Percentiles rank a stretch among this genome's conserved stretches.
Evolutionary conservation across 2,113 vertebrate genomes (phyloP).

Genomic region (Tragelaphus imberbis): DNA sequence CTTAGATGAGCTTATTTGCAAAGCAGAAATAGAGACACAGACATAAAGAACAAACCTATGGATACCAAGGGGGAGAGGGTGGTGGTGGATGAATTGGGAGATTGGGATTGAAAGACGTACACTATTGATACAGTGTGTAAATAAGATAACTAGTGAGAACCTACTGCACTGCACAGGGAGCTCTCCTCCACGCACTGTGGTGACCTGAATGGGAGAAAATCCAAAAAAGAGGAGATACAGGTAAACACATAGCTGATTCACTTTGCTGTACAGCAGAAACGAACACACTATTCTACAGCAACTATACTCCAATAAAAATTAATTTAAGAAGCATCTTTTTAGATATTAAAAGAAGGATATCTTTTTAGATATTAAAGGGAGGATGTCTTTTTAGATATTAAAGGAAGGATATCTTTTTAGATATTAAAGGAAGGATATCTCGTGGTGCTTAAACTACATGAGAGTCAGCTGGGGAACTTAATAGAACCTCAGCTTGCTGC

Average conservation of each 20-base stretch:
- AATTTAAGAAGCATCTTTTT: not conserved
- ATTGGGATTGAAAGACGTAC: not conserved
- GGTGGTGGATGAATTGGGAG: not conserved
- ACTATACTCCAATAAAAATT: not conserved
- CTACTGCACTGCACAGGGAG: not conserved
- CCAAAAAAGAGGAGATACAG: not conserved
- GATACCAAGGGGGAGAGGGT: not conserved
- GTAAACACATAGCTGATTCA: not conserved
- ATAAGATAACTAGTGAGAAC: not conserved
- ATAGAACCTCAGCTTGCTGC: too few species aligned
- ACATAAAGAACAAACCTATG: not conserved
- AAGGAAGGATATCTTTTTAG: not conserved
- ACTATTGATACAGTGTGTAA: not conserved
- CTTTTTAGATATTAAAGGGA: not conserved
- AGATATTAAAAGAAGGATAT: not conserved
- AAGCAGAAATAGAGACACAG: not conserved
- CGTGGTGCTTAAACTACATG: not conserved
- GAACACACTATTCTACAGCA: not conserved
- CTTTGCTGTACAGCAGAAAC: not conserved
- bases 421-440: not conserved
- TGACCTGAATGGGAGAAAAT: not conserved
- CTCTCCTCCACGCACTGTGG: not conserved
- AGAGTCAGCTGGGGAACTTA: not conserved
- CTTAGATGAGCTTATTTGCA: not conserved
- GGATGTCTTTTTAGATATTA: not conserved